phyloP scores from a whole-genome alignment of 2,797 vertebrate species.

The Enteromius paludinosus region DNA sequence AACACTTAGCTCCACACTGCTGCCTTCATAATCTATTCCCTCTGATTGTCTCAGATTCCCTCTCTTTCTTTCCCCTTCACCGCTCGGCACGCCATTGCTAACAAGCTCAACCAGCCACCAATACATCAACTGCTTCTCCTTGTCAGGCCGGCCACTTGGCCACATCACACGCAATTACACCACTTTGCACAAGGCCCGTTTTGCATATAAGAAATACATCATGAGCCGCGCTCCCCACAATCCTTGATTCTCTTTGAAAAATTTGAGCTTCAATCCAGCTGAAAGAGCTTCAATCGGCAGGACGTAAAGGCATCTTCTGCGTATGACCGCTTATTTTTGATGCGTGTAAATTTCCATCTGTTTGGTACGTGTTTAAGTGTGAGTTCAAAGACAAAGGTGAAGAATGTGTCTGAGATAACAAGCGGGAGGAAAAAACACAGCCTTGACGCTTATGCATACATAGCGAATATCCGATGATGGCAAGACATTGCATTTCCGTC shows the following conservation, averaged over 20 bases:
- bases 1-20: conserved; percentile 78
- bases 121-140: conserved; percentile 91
- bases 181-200: conserved; percentile 80
- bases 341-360: conserved; percentile 45
- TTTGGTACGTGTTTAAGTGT: conserved; percentile 52
- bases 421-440: conserved; percentile 61
- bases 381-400: conserved; percentile 64
- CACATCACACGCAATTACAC: conserved; percentile 87
- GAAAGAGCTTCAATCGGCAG: background rate
- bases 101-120: conserved; percentile 89
- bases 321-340: conserved; percentile 44
- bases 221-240: conserved; percentile 70
- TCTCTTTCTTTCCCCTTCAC: conserved; percentile 78
- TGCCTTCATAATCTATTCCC: conserved; percentile 87
- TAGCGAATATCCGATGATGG: conserved; percentile 17
- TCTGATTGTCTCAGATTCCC: conserved; percentile 75
- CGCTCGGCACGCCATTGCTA: conserved; percentile 85
- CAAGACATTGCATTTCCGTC: conserved; percentile 59
- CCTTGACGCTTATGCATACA: conserved; percentile 51
- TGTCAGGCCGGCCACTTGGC: conserved; percentile 89
- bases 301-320: conserved; percentile 35
- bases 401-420: conserved; percentile 56
- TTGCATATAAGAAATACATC: conserved; percentile 81
- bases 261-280: background rate
- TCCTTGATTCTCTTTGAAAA: conserved; percentile 84